phyloP scores from a whole-genome alignment of 2,888 invertebrate species.

The Agonopterix heracliana region DNA sequence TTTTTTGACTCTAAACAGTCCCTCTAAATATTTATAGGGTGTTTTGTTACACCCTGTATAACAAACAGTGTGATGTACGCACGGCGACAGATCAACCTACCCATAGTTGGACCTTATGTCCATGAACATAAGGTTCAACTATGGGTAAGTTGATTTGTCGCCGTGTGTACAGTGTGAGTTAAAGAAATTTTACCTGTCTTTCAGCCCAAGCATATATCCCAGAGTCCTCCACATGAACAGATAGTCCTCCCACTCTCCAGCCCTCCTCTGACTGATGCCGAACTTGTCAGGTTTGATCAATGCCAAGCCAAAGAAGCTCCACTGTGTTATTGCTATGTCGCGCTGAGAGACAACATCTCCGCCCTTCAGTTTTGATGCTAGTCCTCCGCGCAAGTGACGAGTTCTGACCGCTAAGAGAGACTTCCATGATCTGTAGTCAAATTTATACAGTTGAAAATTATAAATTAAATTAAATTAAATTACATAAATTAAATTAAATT shows the following conservation, averaged over 20 bases:
- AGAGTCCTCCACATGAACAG: constrained; percentile 90
- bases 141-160: too few species aligned
- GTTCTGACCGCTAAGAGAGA: constrained; percentile 81
- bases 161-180: too few species aligned
- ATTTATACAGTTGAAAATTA: too few species aligned
- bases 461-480: too few species aligned
- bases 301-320: constrained; percentile 89
- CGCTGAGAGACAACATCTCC: constrained; percentile 82
- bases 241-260: constrained; percentile 83
- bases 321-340: constrained; percentile 91
- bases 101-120: too few species aligned
- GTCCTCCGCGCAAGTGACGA: constrained; percentile 80
- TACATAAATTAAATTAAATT: too few species aligned
- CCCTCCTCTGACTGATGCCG: constrained; percentile 77
- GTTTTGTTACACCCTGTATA: too few species aligned
- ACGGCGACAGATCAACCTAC: too few species aligned
- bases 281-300: constrained; percentile 79
- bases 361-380: constrained; percentile 55
- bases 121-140: too few species aligned
- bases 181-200: constrained; percentile 86
- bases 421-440: constrained; percentile 76
- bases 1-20: too few species aligned
- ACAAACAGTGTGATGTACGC: too few species aligned
- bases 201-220: constrained; percentile 87
- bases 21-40: too few species aligned